These are phyloP conservation scores for Aricia agestis DNA, from an alignment of 1,140 invertebrate species.

Conservation along the genomic window DNA sequence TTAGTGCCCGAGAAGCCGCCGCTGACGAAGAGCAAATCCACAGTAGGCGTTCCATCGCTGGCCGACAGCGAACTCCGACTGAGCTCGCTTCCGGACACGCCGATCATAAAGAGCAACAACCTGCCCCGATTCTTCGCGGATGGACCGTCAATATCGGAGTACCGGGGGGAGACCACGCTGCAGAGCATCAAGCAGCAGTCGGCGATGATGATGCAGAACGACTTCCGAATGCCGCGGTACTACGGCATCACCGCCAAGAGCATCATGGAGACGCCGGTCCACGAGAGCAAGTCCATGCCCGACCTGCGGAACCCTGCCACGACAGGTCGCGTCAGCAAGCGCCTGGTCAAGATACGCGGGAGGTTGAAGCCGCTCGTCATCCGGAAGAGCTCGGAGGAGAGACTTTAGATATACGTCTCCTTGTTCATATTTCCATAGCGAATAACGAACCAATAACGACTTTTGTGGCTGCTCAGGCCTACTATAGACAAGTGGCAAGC, in stretches of 20 bases:
- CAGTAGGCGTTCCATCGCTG: constrained; percentile 50
- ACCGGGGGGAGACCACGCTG: constrained; percentile 63
- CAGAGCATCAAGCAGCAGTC: constrained; percentile 67
- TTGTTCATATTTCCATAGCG: background rate
- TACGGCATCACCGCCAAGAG: constrained; percentile 48
- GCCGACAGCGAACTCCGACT: constrained; percentile 56
- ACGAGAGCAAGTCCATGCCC: constrained; percentile 73
- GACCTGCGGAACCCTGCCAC: constrained; percentile 58
- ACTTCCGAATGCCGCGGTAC: constrained; percentile 74
- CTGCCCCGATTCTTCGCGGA: constrained; percentile 72
- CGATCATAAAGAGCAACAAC: constrained; percentile 70
- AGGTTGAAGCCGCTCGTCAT: constrained; percentile 71
- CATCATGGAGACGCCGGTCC: constrained; percentile 43
- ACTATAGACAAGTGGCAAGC: too few relatives aligned
- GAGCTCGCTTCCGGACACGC: constrained; percentile 67
- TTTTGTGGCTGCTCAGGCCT: too few relatives aligned
- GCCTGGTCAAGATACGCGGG: constrained; percentile 64
- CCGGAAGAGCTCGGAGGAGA: constrained; percentile 68
- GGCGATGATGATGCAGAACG: constrained; percentile 57
- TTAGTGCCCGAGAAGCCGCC: constrained; percentile 59
- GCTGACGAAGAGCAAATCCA: constrained; percentile 61
- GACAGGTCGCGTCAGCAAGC: constrained; percentile 60
- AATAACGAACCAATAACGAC: background rate
- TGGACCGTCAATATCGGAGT: constrained; percentile 60
- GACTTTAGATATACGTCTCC: constrained; percentile 29